Evolutionary conservation across 2,888 invertebrate genomes (phyloP).

Genomic region (Theodoxus fluviatilis): DNA sequence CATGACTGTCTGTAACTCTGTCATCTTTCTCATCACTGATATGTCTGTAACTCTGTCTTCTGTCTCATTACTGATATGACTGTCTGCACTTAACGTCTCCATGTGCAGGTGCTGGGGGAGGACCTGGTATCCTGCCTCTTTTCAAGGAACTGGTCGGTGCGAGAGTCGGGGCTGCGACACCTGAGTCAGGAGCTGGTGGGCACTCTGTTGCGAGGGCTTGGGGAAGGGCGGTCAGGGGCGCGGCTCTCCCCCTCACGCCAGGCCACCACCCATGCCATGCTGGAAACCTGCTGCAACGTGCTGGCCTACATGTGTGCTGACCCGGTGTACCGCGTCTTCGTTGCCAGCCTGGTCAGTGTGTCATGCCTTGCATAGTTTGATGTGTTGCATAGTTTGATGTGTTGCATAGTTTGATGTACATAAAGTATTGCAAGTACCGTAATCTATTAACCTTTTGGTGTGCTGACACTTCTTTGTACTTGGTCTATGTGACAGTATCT

Average conservation of each 20-base stretch:
- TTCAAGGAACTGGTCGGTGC: conserved; percentile 65
- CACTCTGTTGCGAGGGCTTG: conserved; percentile 49
- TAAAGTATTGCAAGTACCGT: too few species aligned
- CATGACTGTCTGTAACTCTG: too few species aligned
- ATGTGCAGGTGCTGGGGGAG: conserved; percentile 64
- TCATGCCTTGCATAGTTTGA: background rate
- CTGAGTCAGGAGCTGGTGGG: conserved; percentile 57
- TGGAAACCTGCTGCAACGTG: conserved; percentile 63
- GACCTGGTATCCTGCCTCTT: conserved; percentile 65
- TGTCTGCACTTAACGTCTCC: too few species aligned
- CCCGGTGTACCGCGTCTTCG: conserved; percentile 67
- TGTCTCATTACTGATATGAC: too few species aligned
- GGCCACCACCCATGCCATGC: conserved; percentile 50
- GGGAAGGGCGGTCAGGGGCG: conserved; percentile 51
- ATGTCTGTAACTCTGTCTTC: too few species aligned
- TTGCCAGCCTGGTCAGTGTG: conserved; percentile 64
- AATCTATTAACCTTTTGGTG: too few species aligned
- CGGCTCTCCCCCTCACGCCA: conserved; percentile 43
- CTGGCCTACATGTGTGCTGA: conserved; percentile 65
- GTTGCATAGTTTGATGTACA: too few species aligned
- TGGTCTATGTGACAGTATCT: too few species aligned
- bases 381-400: too few species aligned
- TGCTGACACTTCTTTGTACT: too few species aligned
- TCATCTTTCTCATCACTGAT: too few species aligned
- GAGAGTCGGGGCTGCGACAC: conserved; percentile 62